Evolutionary conservation across 2,113 vertebrate genomes (phyloP), one percentile per base, ranked within the genome.

Genomic region (Xiphias gladius): DNA sequence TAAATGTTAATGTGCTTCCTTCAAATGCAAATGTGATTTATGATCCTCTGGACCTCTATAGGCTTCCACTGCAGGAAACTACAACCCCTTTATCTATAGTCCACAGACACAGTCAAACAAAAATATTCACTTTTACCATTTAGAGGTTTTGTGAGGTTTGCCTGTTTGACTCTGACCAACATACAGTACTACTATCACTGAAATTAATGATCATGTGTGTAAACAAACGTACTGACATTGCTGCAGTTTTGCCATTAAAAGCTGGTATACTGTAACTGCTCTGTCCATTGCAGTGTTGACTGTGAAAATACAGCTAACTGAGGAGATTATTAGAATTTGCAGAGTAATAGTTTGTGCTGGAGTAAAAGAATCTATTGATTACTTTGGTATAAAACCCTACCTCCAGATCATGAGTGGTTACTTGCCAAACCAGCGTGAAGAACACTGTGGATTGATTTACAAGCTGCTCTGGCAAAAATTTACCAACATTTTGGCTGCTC

Each of bases 391-490:
- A 50, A 66, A 84, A 48, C 57, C 70, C 57, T 58, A 48, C 52
- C 48, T 68, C 78, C 77, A 80, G 55, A 73, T 88, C 41, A 64
- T 19, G 41, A 26, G 64, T 16, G 61, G 52, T 69, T 54, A 37
- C 75, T 82, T 83, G 76, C 85, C 87, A 86, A 89, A 86, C 77
- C 79, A 75, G 72, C 28, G 1, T 63, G 58, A 35, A 68, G 81
- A 83, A 82, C 69, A 82, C 62, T 75, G 73, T 41, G 61, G 68
- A 80, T 50, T 79, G 79, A 86, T 89, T 91, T 89, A 88, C 81
- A 86, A 80, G 81, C 81, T 75, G 61, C 70, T 73, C 76, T 75
- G 57, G 82, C 20, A 48, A 55, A 65, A 74, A 37, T 7, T 19
- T 26, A 72, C 37, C 74, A 76, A 55, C n/a, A 0, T 41, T 55